Evolutionary conservation across 2,113 vertebrate genomes (phyloP), one percentile per base, ranked within the genome.

Genomic region (Pachyramphus minor): DNA sequence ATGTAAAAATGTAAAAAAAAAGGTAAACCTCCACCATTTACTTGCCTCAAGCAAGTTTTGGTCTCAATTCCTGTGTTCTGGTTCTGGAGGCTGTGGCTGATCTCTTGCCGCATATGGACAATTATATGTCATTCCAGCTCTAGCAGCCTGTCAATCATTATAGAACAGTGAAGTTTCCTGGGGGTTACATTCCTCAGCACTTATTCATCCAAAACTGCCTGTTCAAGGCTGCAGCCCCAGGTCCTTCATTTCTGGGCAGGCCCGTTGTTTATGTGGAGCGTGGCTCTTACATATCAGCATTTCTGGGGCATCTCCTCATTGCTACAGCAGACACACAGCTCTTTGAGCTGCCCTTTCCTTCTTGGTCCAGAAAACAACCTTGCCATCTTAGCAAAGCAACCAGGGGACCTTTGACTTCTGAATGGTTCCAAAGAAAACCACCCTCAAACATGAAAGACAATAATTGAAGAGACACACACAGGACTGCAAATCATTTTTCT

Each of bases 301-400:
- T 64, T 73, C 71, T 89, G 68, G 52, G 45, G 37, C 52, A 39
- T 30, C 42, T 81, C 62, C 39, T 63, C 28, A 41, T 12, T 82
- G 81, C 74, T 58, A 12, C 31, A 0, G 0, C 8, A 4, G 28
- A 28, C 27, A 30, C 8, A 6, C 76, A n/a, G 39, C 2, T 4
- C 2, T 41, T 59, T 28, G 24, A 73, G 72, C 68, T 35, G 30
- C 74, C 8, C 37, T 53, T 74, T 53, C 30, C 41, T 37, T 82
- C 59, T 49, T 66, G 55, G 30, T 55, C 49, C 52, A 56, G 47
- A 31, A 90, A 83, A 42, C 33, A 82, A 56, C 15, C 52, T 47
- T 35, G 15, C 4, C 71, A 15, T 35, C 35, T 27, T 37, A 39
- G 20, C 53, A 49, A 62, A 59, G 42, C 66, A 85, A 24, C 22